Base-by-base conservation (phyloP, 37 sponge, comb jelly and placozoan species). In the Chondrilla cf. caribensis region DNA sequence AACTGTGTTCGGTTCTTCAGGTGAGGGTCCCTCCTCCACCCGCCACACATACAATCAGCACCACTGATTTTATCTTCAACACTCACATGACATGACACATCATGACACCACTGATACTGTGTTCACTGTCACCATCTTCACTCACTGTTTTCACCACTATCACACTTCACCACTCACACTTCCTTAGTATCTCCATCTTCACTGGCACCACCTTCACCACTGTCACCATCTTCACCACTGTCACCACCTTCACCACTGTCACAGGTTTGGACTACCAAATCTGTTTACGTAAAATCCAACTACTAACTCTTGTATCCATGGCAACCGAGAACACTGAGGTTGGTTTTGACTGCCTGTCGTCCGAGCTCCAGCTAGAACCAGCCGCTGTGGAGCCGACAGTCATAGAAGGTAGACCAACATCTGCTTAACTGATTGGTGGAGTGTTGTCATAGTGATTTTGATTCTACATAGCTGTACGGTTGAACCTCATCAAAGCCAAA, bases 401-500 rank as follows among this genome's bases (percentile, higher is more conserved):
- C 19, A 58, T 91, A 2, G 86, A 91, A 25, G 88, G 92, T 91
- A 62, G 29, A 15, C 29, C 57, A 19, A 55, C 11, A 11, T 11
- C 57, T 55, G 11, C 17, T 15, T n/a, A 62, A 62, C 29, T n/a
- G 29, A 62, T 62, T 6, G 29, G 7, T 29, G 4, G 25, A 28
- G 25, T 62, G 64, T 62, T 62, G 29, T 15, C 29, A 28, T 28
- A 15, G 25, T 62, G 29, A 62, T n/a, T 62, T 62, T n/a, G 51
- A 14, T 47, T 15, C 40, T 17, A 18, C 43, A 31, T 68, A 91
- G 88, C 88, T 75, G 80, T 92, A 72, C 57, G 85, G 40, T 22
- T 87, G 64, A 82, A 85, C 38, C 77, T 92, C 38, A 68, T 92
- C n/a, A 80, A 67, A 79, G 92, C 88, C 15, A 79, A 82, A n/a